Evolutionary conservation across 2,113 vertebrate genomes (phyloP).

Genomic region (Neoarius graeffei): DNA sequence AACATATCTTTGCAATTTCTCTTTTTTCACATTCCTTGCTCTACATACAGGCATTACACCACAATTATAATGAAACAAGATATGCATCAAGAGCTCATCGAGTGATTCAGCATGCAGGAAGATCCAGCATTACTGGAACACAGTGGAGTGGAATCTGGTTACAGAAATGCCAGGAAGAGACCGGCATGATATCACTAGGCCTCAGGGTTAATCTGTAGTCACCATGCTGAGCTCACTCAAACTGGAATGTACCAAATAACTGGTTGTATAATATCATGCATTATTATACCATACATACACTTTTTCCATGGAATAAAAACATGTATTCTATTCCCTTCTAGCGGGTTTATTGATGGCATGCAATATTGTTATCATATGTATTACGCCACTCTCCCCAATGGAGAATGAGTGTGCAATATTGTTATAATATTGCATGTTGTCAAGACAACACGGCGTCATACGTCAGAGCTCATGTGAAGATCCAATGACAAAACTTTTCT

Average conservation of each 20-base stretch:
- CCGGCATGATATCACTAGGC: not conserved
- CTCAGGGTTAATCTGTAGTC: not conserved
- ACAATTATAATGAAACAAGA: slow-evolving; percentile 17
- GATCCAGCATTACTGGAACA: not conserved
- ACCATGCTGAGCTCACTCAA: not conserved
- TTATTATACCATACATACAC: not conserved
- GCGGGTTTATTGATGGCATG: too few species aligned
- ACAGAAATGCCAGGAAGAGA: slow-evolving; percentile 18
- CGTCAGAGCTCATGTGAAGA: too few species aligned
- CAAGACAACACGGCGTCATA: too few species aligned
- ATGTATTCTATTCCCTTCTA: too few species aligned
- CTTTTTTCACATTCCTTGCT: not conserved
- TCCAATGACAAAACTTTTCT: too few species aligned
- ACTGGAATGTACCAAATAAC: not conserved
- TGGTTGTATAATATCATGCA: not conserved
- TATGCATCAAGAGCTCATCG: not conserved
- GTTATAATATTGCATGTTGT: too few species aligned
- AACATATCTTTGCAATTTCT: not conserved
- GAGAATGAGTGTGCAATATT: too few species aligned
- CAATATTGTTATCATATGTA: too few species aligned
- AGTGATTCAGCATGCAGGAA: slow-evolving; percentile 3
- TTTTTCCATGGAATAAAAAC: not conserved
- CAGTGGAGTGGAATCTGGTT: slow-evolving; percentile 4
- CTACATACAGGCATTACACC: not conserved
- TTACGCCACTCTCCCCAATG: too few species aligned